Conservation (phyloP, 2,113 vertebrate genomes). For the Hucho hucho region DNA sequence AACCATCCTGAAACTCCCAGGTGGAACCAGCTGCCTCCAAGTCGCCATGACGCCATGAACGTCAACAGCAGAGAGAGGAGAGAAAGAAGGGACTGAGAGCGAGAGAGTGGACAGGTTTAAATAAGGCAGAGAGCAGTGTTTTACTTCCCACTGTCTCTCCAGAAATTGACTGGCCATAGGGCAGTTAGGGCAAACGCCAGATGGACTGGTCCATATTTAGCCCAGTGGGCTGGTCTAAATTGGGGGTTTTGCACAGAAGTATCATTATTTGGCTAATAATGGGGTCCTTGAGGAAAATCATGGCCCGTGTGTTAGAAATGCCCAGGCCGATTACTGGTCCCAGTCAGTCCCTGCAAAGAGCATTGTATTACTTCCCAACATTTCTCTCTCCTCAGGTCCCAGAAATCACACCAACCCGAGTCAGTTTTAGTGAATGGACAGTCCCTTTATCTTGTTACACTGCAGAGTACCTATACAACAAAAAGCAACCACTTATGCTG, state of each 20-base stretch:
- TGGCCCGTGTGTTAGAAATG: too few species aligned
- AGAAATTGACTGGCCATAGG: background rate
- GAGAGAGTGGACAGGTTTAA: slow-evolving; percentile 10
- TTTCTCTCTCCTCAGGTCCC: too few species aligned
- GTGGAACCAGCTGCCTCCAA: slow-evolving; percentile 43
- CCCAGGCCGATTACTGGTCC: too few species aligned
- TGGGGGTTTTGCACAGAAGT: too few species aligned
- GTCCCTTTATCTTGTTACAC: background rate
- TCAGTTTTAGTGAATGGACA: background rate
- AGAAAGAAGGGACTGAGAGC: too few species aligned
- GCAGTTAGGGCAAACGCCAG: too few species aligned
- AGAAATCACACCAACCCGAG: background rate
- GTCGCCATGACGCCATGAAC: slow-evolving; percentile 13
- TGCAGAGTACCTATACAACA: background rate
- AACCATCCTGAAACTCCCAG: slow-evolving; percentile 59
- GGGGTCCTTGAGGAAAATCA: too few species aligned
- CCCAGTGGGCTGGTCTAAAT: too few species aligned
- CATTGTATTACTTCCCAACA: slow-evolving; percentile 23
- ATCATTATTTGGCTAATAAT: too few species aligned
- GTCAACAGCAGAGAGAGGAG: slow-evolving; percentile 9
- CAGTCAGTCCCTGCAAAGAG: background rate
- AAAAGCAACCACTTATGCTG: background rate
- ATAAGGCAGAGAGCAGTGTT: background rate
- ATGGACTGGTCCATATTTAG: too few species aligned
- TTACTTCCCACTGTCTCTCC: background rate